A percentile compares a stretch with the other conserved stretches of the same genome.
These are phyloP conservation scores for Anguilla megastoma DNA, from an alignment of 2,797 vertebrate species.

Conservation along the genomic window DNA sequence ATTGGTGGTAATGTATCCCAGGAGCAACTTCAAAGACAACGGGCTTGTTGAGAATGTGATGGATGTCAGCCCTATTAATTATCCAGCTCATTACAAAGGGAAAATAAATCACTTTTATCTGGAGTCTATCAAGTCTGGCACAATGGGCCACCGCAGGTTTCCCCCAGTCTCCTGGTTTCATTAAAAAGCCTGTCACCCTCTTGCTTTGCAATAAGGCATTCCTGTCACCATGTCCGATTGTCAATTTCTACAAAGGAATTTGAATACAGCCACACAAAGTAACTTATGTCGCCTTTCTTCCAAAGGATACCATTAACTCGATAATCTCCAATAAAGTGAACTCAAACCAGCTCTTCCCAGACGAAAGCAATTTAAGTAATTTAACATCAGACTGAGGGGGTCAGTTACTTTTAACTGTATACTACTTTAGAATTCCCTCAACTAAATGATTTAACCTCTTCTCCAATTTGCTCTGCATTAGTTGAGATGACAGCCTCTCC, in stretches of 20 bases:
- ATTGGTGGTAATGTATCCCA: constrained; percentile 46
- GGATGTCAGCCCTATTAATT: constrained; percentile 71
- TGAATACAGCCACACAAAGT: not conserved
- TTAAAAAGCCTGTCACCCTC: constrained; percentile 49
- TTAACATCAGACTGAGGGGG: constrained; percentile 36
- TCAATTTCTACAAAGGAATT: constrained; percentile 39
- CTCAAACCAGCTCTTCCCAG: constrained; percentile 18
- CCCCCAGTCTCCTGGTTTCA: constrained; percentile 51
- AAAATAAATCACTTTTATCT: constrained; percentile 71
- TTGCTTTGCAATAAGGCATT: constrained; percentile 55
- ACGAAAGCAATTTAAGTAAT: constrained; percentile 32
- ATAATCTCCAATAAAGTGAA: constrained; percentile 32
- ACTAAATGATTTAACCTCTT: constrained; percentile 36
- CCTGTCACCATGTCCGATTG: constrained; percentile 47
- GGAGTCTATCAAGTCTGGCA: constrained; percentile 55
- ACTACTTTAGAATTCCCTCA: constrained; percentile 38
- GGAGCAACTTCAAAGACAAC: constrained; percentile 55
- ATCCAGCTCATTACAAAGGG: constrained; percentile 66
- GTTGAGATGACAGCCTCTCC: not conserved
- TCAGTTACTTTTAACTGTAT: constrained; percentile 41
- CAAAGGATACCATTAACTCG: constrained; percentile 34
- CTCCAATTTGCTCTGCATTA: constrained; percentile 33
- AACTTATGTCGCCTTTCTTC: not conserved
- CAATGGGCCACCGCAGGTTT: constrained; percentile 59
- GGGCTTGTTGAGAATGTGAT: constrained; percentile 66